Conservation (phyloP, 2,888 invertebrate genomes). For the Itoplectis maculator region DNA sequence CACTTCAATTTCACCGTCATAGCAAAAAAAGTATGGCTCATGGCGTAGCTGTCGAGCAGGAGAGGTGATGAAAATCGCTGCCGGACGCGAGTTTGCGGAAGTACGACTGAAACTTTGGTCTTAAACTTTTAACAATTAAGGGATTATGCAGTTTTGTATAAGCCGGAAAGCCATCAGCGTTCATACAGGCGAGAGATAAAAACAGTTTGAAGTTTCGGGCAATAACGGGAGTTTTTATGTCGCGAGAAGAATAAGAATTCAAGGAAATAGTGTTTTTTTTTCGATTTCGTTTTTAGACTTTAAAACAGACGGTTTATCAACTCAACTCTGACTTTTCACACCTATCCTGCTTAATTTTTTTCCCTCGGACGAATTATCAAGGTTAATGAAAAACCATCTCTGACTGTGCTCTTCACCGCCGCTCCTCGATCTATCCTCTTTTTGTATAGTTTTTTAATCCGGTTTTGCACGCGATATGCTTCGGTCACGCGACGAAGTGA, state of each 20-base stretch:
- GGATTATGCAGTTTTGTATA: background rate
- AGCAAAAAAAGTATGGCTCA: slow-evolving; percentile 12
- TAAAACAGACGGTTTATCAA: background rate
- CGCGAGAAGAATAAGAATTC: background rate
- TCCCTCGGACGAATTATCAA: slow-evolving; percentile 15
- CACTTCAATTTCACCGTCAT: slow-evolving; percentile 53
- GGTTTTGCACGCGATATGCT: slow-evolving; percentile 57
- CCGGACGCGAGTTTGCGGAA: slow-evolving; percentile 13
- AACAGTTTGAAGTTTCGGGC: background rate
- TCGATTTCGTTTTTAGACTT: background rate
- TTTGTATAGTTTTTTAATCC: slow-evolving; percentile 19
- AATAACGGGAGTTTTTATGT: background rate
- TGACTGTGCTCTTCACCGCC: slow-evolving; percentile 14
- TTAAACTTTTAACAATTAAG: background rate
- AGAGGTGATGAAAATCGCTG: background rate
- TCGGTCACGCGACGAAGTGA: slow-evolving; percentile 52
- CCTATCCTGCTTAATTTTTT: slow-evolving; percentile 30
- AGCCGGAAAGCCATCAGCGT: background rate
- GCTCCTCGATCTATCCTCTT: slow-evolving; percentile 18
- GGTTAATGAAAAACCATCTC: slow-evolving; percentile 49
- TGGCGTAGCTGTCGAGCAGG: too few relatives aligned
- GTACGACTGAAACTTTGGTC: background rate
- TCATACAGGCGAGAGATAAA: background rate
- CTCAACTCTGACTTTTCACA: slow-evolving; percentile 42
- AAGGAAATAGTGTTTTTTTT: background rate